Conservation (phyloP, 2,888 invertebrate species). For the Rhagium mordax region DNA sequence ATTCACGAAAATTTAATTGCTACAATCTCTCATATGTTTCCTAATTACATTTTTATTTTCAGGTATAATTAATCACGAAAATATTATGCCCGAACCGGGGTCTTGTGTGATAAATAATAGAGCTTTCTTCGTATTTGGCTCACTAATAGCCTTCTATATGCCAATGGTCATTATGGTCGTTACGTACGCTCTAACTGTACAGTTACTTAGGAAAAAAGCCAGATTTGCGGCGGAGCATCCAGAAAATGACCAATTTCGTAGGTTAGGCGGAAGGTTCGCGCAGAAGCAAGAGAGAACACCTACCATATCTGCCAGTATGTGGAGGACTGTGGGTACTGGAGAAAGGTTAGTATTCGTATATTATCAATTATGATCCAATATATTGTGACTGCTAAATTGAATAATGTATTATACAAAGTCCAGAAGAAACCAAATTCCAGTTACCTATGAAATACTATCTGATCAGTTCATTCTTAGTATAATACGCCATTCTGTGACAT, state of each 20-base stretch:
- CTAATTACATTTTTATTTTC: slow-evolving; percentile 52
- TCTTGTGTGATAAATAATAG: slow-evolving; percentile 88
- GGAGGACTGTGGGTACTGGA: slow-evolving; percentile 68
- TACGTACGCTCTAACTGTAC: slow-evolving; percentile 91
- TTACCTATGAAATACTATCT: too few relatives aligned
- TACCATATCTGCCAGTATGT: slow-evolving; percentile 61
- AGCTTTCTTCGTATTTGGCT: slow-evolving; percentile 92
- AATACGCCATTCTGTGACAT: too few relatives aligned
- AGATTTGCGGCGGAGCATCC: slow-evolving; percentile 80
- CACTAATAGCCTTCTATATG: slow-evolving; percentile 94
- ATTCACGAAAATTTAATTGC: too few relatives aligned
- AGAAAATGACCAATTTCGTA: slow-evolving; percentile 74
- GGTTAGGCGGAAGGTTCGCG: slow-evolving; percentile 69
- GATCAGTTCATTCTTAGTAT: too few relatives aligned
- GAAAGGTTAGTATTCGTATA: slow-evolving; percentile 60
- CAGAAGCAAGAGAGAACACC: slow-evolving; percentile 62
- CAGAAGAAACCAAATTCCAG: too few relatives aligned
- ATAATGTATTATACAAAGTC: too few relatives aligned
- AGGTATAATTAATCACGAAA: slow-evolving; percentile 84
- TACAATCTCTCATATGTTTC: too few relatives aligned
- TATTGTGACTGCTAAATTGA: too few relatives aligned
- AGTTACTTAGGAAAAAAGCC: slow-evolving; percentile 86
- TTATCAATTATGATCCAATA: too few relatives aligned
- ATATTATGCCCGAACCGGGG: slow-evolving; percentile 86
- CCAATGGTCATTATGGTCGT: slow-evolving; percentile 96